Percentiles rank a stretch among this genome's conserved stretches.
Conservation (phyloP, 2,113 vertebrate species). For the Catharus minimus region DNA sequence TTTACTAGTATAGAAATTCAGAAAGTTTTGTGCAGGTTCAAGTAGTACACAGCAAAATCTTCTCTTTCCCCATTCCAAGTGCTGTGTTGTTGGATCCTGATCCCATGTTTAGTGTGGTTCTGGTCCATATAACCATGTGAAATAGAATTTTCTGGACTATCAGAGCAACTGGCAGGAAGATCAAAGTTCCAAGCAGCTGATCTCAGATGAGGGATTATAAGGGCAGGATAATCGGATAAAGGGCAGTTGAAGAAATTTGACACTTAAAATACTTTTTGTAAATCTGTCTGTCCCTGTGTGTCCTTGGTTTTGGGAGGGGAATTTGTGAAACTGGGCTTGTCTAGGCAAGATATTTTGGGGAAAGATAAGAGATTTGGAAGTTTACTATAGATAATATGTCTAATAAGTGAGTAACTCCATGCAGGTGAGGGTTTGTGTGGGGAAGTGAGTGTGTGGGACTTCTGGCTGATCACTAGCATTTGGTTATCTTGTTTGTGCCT, state of each 20-base stretch:
- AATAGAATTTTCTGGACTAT: not conserved
- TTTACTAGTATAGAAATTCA: not conserved
- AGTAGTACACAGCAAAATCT: not conserved
- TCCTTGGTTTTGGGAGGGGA: not conserved
- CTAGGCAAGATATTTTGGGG: not conserved
- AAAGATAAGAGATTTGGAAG: not conserved
- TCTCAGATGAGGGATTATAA: constrained; percentile 31
- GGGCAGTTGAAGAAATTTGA: constrained; percentile 44
- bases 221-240: constrained; percentile 56
- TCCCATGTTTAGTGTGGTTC: not conserved
- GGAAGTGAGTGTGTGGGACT: not conserved
- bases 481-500: not conserved
- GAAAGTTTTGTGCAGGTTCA: not conserved
- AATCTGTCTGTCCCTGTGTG: not conserved
- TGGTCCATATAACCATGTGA: not conserved
- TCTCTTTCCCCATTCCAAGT: not conserved
- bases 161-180: constrained; percentile 26
- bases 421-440: not conserved
- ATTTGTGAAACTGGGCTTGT: not conserved
- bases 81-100: not conserved
- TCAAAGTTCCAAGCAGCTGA: constrained; percentile 62
- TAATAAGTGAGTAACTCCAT: not conserved
- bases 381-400: not conserved
- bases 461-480: not conserved
- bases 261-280: constrained; percentile 33